Percentiles rank a stretch among this genome's conserved stretches.
Evolutionary conservation across 2,888 invertebrate genomes (phyloP).

Genomic region (Crematogaster levior): DNA sequence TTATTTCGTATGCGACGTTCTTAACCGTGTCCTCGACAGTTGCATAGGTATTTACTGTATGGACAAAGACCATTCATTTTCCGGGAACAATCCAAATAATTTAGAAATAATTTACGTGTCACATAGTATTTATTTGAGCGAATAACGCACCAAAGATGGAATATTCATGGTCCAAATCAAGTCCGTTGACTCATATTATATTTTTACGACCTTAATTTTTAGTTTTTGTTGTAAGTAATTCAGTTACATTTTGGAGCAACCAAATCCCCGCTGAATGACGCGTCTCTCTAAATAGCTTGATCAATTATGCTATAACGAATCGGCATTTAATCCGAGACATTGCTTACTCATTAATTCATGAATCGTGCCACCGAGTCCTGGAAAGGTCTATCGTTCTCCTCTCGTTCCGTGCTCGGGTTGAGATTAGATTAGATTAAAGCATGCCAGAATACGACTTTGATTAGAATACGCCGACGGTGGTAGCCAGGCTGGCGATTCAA

Average conservation of each 20-base stretch:
- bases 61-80: slow-evolving; percentile 35
- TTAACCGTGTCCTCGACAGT: slow-evolving; percentile 21
- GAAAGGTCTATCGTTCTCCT: slow-evolving; percentile 32
- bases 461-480: slow-evolving; percentile 27
- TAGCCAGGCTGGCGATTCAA: not conserved
- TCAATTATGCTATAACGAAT: slow-evolving; percentile 31
- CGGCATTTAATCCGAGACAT: slow-evolving; percentile 33
- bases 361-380: slow-evolving; percentile 3
- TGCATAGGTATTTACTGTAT: slow-evolving; percentile 49
- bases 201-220: not conserved
- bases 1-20: slow-evolving; percentile 54
- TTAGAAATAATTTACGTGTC: slow-evolving; percentile 10
- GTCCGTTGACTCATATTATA: not conserved
- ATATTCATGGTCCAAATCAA: not conserved
- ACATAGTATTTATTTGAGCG: not conserved
- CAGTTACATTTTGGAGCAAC: not conserved
- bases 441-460: slow-evolving; percentile 39
- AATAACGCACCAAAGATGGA: not conserved
- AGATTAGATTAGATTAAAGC: slow-evolving; percentile 38
- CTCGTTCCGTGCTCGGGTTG: not conserved
- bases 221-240: not conserved
- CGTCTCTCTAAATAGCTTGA: not conserved
- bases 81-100: slow-evolving; percentile 1
- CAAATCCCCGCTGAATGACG: not conserved
- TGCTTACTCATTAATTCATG: slow-evolving; percentile 36